Base-by-base conservation (phyloP, 2,113 vertebrate species). In the Centropus bengalensis region DNA sequence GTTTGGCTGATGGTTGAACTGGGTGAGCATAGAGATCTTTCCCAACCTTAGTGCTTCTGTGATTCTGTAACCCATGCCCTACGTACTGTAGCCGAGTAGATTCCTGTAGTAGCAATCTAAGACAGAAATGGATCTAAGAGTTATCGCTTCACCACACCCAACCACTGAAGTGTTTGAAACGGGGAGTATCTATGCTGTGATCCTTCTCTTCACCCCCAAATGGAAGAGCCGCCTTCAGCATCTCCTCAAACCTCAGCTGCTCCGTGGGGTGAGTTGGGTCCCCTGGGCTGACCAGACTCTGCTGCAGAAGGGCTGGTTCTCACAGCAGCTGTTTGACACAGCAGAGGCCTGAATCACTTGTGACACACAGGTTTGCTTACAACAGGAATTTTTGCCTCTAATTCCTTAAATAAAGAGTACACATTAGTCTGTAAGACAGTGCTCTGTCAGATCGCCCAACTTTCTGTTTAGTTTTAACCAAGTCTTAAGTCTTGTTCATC, bases 31-130 rank as follows among this genome's bases (percentile, higher is more conserved):
- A 45, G 44, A 45, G 44, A 18, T 45, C 44, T 45, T 45, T 45
- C 19, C 44, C 44, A 45, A 45, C 44, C 44, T 45, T 45, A 45
- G 19, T 45, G 44, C 16, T 45, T 45, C 44, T 45, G 19, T 44
- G 42, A 16, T 44, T 44, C 42, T 11, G 4, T 2, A 2, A 10
- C 7, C 68, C 55, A 58, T 42, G 40, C 2, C 2, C 18, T 32
- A 2, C 0, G 0, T 14, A 3, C 71, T 1, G 4, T 42, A 12
- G 2, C 32, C 22, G 40, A 42, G 5, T 0, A 27, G 45, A 4
- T 54, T 44, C 30, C 45, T 63, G 32, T 12, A 38, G 33, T 42
- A 54, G 28, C 63, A 38, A 5, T 16, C 64, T 45, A 14, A 17
- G 54, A 3, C 1, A 22, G 69, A 22, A 81, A 4, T 52, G 70